phyloP scores from a whole-genome alignment of 2,888 invertebrate genomes.

The Adelphocoris suturalis region DNA sequence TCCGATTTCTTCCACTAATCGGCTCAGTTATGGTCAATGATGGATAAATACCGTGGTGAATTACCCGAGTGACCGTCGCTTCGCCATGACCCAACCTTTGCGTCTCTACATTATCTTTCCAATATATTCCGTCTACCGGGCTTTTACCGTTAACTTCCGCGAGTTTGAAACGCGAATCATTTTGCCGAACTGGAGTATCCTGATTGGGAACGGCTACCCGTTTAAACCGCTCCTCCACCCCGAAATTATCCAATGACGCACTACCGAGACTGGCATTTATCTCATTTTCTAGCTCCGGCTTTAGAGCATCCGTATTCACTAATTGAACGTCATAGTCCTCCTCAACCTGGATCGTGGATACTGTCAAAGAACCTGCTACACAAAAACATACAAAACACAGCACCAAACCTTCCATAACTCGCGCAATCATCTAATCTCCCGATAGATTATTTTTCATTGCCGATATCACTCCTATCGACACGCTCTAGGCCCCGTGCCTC shows the following conservation, averaged over 20 bases:
- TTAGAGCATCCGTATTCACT: neutral
- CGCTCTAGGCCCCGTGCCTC: constrained; percentile 2
- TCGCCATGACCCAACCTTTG: neutral
- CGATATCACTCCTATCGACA: neutral
- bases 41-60: constrained; percentile 60
- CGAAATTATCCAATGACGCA: constrained; percentile 34
- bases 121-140: neutral
- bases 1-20: neutral
- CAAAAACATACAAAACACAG: neutral
- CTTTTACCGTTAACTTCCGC: neutral
- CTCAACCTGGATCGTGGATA: constrained; percentile 27
- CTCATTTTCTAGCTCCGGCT: neutral
- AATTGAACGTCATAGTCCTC: neutral
- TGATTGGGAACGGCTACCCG: neutral
- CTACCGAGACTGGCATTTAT: neutral
- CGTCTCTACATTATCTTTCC: constrained; percentile 46
- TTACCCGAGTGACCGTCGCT: constrained; percentile 12
- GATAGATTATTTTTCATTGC: neutral
- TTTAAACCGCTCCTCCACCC: neutral
- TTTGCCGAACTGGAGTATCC: neutral
- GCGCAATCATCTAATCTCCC: neutral
- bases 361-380: constrained; percentile 29
- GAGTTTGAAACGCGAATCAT: neutral
- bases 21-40: constrained; percentile 27
- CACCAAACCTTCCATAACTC: neutral